phyloP scores from a whole-genome alignment of 37 sponge, comb jelly and placozoan genomes.

The Cladorhizidae sp. region DNA sequence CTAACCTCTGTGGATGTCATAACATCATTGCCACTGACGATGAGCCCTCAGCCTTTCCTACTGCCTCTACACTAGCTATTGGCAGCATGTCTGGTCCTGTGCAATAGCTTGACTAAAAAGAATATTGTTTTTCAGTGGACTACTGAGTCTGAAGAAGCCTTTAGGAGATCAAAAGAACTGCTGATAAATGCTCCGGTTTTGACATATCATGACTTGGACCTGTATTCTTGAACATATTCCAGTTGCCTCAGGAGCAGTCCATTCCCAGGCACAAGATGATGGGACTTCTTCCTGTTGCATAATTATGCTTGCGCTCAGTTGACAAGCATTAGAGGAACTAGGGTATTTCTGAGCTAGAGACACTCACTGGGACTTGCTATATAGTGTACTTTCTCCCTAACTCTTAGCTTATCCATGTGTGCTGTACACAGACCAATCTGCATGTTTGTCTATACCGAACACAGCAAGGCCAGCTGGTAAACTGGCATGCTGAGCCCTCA shows the following conservation, averaged over 20 bases:
- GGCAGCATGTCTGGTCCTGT: no score
- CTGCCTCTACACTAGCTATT: no score
- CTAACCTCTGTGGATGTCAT: no score
- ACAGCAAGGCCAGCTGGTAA: slow-evolving; percentile 41
- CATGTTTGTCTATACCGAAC: slow-evolving; percentile 37
- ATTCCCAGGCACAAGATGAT: background rate
- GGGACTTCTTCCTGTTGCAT: slow-evolving; percentile 45
- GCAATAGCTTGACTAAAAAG: background rate
- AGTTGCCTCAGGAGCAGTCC: slow-evolving; percentile 23
- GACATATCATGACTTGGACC: background rate
- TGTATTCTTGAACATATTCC: background rate
- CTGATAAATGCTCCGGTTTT: background rate
- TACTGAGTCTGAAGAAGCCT: background rate
- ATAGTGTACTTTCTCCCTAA: slow-evolving; percentile 32
- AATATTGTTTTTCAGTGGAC: background rate
- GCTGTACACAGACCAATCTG: slow-evolving; percentile 65
- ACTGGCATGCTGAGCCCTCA: slow-evolving; percentile 29
- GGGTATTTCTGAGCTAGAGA: slow-evolving; percentile 68
- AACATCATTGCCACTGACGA: no score
- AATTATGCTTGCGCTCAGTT: slow-evolving; percentile 32
- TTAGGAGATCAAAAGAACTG: background rate
- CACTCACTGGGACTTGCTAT: slow-evolving; percentile 49
- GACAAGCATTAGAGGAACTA: slow-evolving; percentile 54
- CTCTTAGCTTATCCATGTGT: slow-evolving; percentile 32
- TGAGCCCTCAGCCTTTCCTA: no score